Percentiles rank a stretch among this genome's conserved stretches.
Conservation (phyloP, 2,888 invertebrate species). For the Agrochola litura region DNA sequence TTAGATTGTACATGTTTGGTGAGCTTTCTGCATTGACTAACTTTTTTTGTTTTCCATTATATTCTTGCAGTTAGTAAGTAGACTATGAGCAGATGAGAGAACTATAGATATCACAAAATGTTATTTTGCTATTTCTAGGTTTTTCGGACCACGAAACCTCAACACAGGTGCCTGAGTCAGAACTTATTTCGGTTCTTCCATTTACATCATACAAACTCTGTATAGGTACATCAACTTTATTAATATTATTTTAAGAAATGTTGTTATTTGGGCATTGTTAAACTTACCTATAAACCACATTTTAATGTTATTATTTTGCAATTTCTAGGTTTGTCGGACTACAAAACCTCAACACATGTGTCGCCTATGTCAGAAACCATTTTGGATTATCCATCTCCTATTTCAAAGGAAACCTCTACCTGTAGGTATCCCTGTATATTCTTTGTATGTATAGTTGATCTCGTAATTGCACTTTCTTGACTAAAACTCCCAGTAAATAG, state of each 20-base stretch:
- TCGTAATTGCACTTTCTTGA: not conserved
- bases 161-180: not conserved
- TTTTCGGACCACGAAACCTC: not conserved
- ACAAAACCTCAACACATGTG: not conserved
- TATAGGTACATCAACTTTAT: not conserved
- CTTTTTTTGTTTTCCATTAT: no score
- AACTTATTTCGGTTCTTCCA: not conserved
- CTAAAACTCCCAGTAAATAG: not conserved
- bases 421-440: not conserved
- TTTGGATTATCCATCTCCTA: not conserved
- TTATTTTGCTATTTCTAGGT: constrained; percentile 1
- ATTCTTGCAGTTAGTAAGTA: not conserved
- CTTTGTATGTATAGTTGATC: not conserved
- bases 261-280: not conserved
- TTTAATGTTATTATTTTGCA: not conserved
- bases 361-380: not conserved
- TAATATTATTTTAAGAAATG: not conserved
- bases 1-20: no score
- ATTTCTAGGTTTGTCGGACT: not conserved
- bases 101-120: no score
- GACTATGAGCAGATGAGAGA: not conserved
- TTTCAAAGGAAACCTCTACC: not conserved
- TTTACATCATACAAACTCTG: not conserved
- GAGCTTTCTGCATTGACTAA: no score
- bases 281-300: not conserved